Base-by-base conservation (phyloP, 2,888 invertebrate species). In the Lasioglossum villosulum region DNA sequence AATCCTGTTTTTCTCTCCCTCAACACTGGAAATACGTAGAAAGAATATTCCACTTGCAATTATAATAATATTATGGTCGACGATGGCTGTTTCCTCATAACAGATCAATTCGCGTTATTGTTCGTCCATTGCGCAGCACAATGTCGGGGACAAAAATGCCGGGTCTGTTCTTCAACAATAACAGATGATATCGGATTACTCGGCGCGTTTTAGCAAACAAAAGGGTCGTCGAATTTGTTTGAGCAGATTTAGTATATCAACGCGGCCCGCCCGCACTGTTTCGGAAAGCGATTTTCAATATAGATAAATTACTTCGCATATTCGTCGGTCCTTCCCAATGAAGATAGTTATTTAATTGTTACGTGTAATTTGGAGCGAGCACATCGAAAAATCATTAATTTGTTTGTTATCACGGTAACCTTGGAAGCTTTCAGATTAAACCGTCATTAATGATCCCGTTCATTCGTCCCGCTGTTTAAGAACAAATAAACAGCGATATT, bases 271-370 rank as follows among this genome's bases (percentile, higher is more conserved):
- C n/a, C 77, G 70, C 45, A 71, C 37, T 63, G 37, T 66, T 71
- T 83, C 59, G n/a, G 63, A 14, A 30, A 52, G 70, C 78, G 74
- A 72, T 78, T 84, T 84, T 78, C 84, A 78, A 84, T 84, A 75
- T 66, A 79, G 59, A 84, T 75, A 84, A 84, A 84, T 79, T 78
- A 75, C 72, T 48, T 66, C 45, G 42, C 56, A 19, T 45, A 16
- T n/a, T 8, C 52, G 63, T 37, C 84, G 37, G 30, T 84, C 72
- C 72, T 23, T 19, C 30, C 71, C 84, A 79, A 84, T 79, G 63
- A 79, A 84, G 72, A 84, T 56, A 56, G 56, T 79, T 84, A 84
- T 84, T 84, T 66, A 84, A 84, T 79, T 75, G 78, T 84, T 78
- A 71, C 63, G 39, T 75, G 74, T 78, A 75, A 78, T 71, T 59